Evolutionary conservation across 35 echinoderm and acorn worm species (phyloP).

Genomic region (Strongylocentrotus purpuratus): DNA sequence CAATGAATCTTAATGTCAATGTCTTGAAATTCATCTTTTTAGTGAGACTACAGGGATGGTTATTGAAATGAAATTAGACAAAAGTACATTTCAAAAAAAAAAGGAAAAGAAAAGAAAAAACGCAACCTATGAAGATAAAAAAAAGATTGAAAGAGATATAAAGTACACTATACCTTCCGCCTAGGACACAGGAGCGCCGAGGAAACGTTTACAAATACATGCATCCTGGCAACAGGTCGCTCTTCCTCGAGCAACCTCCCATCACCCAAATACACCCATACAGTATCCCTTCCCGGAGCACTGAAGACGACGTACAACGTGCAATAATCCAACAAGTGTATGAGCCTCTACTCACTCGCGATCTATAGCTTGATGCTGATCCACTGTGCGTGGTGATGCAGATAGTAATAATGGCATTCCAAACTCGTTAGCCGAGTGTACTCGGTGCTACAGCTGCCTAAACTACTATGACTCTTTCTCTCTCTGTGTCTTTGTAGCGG

Average conservation of each 20-base stretch:
- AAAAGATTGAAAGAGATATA: background rate
- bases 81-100: background rate
- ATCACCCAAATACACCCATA: background rate
- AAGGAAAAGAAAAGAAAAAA: background rate
- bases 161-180: slow-evolving; percentile 54
- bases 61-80: background rate
- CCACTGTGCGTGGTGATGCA: background rate
- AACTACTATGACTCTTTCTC: background rate
- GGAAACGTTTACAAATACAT: slow-evolving; percentile 86
- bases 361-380: background rate
- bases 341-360: background rate
- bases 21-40: no score
- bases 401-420: background rate
- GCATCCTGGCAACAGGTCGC: slow-evolving; percentile 58
- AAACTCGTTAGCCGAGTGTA: background rate
- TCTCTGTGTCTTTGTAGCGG: background rate
- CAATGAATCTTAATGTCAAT: no score
- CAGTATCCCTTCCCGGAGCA: background rate
- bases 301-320: background rate
- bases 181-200: slow-evolving; percentile 69
- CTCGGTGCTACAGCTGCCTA: background rate
- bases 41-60: background rate
- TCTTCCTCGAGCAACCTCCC: background rate
- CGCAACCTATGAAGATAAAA: background rate
- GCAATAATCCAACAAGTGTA: background rate